A percentile compares a stretch with the other conserved stretches of the same genome.
Conservation (phyloP, 2,888 invertebrate genomes). For the Rotaria magnacalcarata region DNA sequence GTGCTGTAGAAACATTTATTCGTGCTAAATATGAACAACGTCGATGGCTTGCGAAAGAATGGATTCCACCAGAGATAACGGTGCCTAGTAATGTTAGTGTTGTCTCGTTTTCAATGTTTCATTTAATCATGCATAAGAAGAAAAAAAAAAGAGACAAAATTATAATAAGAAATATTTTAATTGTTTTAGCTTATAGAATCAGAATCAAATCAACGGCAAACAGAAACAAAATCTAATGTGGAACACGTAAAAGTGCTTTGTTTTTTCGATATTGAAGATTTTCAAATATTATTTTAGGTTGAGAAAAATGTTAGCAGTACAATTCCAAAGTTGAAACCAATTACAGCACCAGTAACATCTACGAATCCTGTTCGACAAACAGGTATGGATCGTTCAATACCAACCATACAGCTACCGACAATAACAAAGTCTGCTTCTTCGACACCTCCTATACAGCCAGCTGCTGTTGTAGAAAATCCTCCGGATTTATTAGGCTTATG, state of each 20-base stretch:
- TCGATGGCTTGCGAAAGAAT: constrained; percentile 85
- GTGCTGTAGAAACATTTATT: constrained; percentile 83
- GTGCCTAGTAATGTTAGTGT: constrained; percentile 66
- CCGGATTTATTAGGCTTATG: not conserved
- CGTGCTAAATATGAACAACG: constrained; percentile 96
- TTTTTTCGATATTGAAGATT: not conserved
- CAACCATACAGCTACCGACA: not conserved
- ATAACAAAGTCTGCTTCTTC: not conserved
- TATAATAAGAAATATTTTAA: not conserved
- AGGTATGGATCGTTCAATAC: not conserved
- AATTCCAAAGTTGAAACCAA: constrained; percentile 23
- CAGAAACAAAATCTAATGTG: not conserved
- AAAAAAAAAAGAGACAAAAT: too few species aligned
- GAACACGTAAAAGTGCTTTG: not conserved
- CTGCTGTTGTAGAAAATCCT: not conserved
- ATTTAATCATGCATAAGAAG: too few species aligned
- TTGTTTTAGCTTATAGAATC: not conserved
- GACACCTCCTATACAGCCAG: not conserved
- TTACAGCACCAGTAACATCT: not conserved
- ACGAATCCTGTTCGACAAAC: constrained; percentile 5
- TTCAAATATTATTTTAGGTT: not conserved
- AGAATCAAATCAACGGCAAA: not conserved
- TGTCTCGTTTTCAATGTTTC: not conserved
- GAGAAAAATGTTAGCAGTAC: not conserved
- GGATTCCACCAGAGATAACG: constrained; percentile 76